Base-by-base conservation (phyloP, 2,113 vertebrate species). In the Nannospalax galili region DNA sequence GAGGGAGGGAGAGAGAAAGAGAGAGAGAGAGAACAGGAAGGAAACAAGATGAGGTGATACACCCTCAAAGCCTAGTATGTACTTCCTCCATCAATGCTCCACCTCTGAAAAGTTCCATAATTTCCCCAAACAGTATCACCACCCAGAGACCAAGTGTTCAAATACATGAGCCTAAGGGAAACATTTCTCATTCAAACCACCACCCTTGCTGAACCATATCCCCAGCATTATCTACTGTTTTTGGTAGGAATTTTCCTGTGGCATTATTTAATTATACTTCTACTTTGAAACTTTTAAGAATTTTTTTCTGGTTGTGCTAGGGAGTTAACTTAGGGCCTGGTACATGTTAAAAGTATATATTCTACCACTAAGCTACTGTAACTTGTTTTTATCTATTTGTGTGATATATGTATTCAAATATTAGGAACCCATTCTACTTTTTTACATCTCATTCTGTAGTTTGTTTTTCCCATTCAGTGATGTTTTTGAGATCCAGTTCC, bases 401-500 rank as follows among this genome's bases (percentile, higher is more conserved):
- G 16, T 42, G 56, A 84, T 35, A 79, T 1, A 60, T 78, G 9
- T 82, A 81, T 78, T 45, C 77, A 79, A 94, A 37, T 24, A 45
- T 89, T 56, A 40, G 9, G 24, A 69, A 64, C 22, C 22, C 35
- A n/a, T 69, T 91, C 60, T 40, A 10, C 30, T 16, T 58, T 67
- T 93, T 89, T 64, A 70, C 26, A 62, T 42, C 30, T 48, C 62
- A 62, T 86, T 67, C 62, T 17, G 1, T 22, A 91, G 14, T 90
- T 93, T 82, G 48, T 48, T 91, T 91, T 88, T 65, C 60, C 56
- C 75, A 79, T 69, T 85, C 56, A 74, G 48, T 16, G 28, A 52
- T 62, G 32, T 93, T 91, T 89, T 79, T 90, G 58, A 82, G 30
- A 73, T 88, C 37, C 45, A n/a, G n/a, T 91, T 30, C 79, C 16